Base-by-base conservation (phyloP, 2,113 vertebrate genomes). In the Barbus barbus region DNA sequence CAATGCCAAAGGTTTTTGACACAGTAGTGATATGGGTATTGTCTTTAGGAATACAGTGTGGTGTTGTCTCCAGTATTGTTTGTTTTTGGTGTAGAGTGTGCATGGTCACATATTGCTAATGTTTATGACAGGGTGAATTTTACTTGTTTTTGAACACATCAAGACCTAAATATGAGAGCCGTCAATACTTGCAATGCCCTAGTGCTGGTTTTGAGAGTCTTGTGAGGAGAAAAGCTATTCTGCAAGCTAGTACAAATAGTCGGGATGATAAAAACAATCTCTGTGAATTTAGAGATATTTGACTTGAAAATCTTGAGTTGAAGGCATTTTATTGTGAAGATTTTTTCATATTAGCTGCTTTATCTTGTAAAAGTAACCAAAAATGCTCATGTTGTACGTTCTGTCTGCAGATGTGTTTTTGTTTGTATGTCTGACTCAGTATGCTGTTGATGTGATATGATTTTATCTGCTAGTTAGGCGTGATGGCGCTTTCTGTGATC, bases 1-100 rank as follows among this genome's bases (percentile, higher is more conserved):
- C 51, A 85, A 67, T 83, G 86, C 83, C 31, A 83, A 71, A 83
- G 36, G 76, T 78, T 81, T 88, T 89, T 89, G 77, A 85, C 90
- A 90, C 76, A 13, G 48, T 63, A 67, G 84, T 86, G 85, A 74
- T 46, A 89, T 74, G 81, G 76, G 72, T 82, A 84, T 58, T 79
- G 87, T 86, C 44, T 78, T 80, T 28, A 74, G 78, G 44, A 63
- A 67, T 18, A 71, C 28, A 61, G 51, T 56, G 53, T 41, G n/a
- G 48, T n/a, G 63, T 79, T 60, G 9, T 31, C 78, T n/a, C n/a
- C 24, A 56, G 22, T 18, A 48, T 74, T 41, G 61, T 80, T 46
- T 79, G 82, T 81, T 53, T 67, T 86, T 81, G 75, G 56, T 74
- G 65, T 81, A 26, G 20, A 67, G 53, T 85, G 69, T 73, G 28